These are phyloP conservation scores for Thymallus thymallus DNA, from an alignment of 2,113 vertebrate genomes.

Conservation along the genomic window DNA sequence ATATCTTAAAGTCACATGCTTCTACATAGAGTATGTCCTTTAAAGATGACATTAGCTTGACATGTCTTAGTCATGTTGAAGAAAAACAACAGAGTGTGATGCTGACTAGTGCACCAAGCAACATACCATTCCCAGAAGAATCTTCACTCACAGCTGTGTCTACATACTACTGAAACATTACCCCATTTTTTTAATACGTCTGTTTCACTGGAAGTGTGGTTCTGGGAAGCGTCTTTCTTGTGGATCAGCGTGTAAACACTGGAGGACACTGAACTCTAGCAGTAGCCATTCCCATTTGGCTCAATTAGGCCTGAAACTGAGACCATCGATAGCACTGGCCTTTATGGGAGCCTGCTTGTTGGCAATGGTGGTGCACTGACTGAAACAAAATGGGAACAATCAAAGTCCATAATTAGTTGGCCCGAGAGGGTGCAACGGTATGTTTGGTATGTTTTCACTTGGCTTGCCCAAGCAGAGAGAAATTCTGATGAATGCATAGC, in stretches of 20 bases:
- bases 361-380: constrained; percentile 57
- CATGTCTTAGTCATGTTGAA: not conserved
- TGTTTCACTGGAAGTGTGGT: constrained; percentile 49
- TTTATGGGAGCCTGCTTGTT: constrained; percentile 66
- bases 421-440: constrained; percentile 57
- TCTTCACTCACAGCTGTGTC: constrained; percentile 36
- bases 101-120: constrained; percentile 46
- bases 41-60: not conserved
- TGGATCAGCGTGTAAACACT: constrained; percentile 71
- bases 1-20: not conserved
- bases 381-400: constrained; percentile 75
- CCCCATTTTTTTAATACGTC: constrained; percentile 40
- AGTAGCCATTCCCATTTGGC: constrained; percentile 78
- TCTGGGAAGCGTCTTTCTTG: constrained; percentile 60
- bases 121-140: constrained; percentile 49
- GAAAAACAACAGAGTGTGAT: constrained; percentile 39
- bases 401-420: constrained; percentile 77
- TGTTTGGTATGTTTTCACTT: constrained; percentile 52
- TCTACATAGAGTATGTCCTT: not conserved
- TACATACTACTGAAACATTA: constrained; percentile 45
- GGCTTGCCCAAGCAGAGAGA: constrained; percentile 32
- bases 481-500: constrained; percentile 49
- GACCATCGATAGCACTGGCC: constrained; percentile 71
- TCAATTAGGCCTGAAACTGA: constrained; percentile 78
- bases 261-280: constrained; percentile 74